Conservation (phyloP, 1,140 invertebrate genomes). For the Hylyphantes graminicola region DNA sequence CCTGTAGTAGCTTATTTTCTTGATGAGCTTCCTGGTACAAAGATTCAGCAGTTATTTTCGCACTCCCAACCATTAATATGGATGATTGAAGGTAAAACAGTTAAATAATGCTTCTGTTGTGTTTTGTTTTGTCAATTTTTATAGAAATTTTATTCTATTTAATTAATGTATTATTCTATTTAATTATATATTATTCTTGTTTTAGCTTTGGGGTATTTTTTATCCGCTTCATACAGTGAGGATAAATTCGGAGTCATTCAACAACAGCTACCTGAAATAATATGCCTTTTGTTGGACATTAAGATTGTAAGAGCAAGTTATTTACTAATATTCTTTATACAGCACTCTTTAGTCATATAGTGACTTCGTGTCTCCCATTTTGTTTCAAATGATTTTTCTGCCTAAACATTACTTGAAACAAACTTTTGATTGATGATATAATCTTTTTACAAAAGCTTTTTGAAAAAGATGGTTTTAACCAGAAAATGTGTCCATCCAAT, state of each 20-base stretch:
- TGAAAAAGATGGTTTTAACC: no score
- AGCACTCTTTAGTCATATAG: no score
- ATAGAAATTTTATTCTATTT: neutral
- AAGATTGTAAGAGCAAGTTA: conserved; percentile 32
- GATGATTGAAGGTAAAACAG: conserved; percentile 43
- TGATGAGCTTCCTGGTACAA: conserved; percentile 38
- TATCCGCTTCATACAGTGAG: conserved; percentile 48
- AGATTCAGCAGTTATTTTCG: conserved; percentile 37
- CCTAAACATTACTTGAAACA: no score
- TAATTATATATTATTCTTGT: neutral
- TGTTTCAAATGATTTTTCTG: no score
- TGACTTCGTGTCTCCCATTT: no score
- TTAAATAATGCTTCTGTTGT: conserved; percentile 2
- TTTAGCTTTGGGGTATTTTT: conserved; percentile 45
- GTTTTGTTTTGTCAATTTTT: neutral
- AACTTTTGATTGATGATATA: no score
- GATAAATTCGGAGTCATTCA: conserved; percentile 55
- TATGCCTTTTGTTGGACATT: conserved; percentile 41
- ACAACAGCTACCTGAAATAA: conserved; percentile 18
- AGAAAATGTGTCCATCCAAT: no score
- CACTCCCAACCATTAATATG: conserved; percentile 41
- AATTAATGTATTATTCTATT: no score
- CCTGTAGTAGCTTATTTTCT: conserved; percentile 44
- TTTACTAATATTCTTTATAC: no score
- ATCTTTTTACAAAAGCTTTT: no score